Evolutionary conservation across 2,888 invertebrate species (phyloP), one percentile per base, ranked within the genome.

Genomic region (Idaea dimidiata): DNA sequence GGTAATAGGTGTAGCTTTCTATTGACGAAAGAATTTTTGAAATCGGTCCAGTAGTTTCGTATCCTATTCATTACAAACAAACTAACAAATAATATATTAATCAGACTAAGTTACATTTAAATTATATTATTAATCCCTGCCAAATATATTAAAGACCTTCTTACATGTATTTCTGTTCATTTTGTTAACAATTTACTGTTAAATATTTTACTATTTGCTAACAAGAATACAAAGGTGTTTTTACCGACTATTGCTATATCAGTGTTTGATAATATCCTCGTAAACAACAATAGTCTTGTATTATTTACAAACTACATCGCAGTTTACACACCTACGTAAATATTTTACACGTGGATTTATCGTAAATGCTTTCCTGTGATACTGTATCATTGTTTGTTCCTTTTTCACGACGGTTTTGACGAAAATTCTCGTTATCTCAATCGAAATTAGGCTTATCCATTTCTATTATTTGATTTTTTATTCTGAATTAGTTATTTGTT

Each of bases 261-360:
- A 43, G 10, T 43, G 1, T 43, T 24, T 43, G 43, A 43, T 43
- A 43, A 43, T 43, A 43, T 6, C 43, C 43, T 43, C 43, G 14
- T 43, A 43, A 43, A 43, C 43, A 43, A 43, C 43, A 43, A 43
- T 43, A 43, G 14, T 10, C 3, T 43, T 43, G 43, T 43, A 43
- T 43, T 43, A 43, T 43, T 43, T 43, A 43, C 43, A 43, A 43
- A 43, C 43, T 43, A 43, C 43, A 43, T 43, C 43, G 43, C 43
- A 43, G 43, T 43, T 43, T 43, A 43, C 43, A 43, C 43, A 43
- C 43, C 43, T 43, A 43, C 43, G 43, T 43, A 43, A 43, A 43
- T 43, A 43, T 14, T 43, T 14, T 43, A 43, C 14, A 43, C 43
- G 43, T 43, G 43, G 43, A 43, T 43, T 43, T 43, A 43, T 43